phyloP scores from a whole-genome alignment of 2,113 vertebrate species.

The Poecile atricapillus region DNA sequence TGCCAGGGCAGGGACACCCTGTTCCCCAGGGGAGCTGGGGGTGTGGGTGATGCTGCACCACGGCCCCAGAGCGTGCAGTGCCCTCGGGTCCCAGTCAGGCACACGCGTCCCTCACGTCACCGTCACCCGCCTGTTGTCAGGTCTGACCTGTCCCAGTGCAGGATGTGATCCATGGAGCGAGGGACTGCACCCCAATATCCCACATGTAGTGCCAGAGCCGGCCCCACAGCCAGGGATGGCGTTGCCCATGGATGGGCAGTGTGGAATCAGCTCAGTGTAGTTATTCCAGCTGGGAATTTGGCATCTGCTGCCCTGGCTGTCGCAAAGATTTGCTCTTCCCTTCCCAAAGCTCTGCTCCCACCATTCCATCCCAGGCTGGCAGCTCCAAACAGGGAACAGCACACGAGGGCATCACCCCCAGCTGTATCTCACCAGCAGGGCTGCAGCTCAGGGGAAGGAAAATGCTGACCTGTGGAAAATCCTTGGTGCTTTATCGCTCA shows the following conservation, averaged over 20 bases:
- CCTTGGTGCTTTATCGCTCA: background rate
- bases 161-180: background rate
- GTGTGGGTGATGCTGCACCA: background rate
- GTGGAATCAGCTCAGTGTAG: background rate
- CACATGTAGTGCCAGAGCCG: fast-evolving
- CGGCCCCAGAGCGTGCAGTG: fast-evolving
- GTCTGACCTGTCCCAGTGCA: background rate
- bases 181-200: background rate
- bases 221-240: fast-evolving
- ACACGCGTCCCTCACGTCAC: fast-evolving
- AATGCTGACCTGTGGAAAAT: background rate
- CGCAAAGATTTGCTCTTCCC: background rate
- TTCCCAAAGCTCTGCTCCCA: background rate
- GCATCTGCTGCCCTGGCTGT: background rate
- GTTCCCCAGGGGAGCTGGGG: background rate
- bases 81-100: background rate
- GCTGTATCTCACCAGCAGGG: background rate
- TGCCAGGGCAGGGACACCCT: background rate
- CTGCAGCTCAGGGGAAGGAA: background rate
- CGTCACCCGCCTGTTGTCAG: background rate
- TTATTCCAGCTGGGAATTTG: background rate
- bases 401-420: fast-evolving
- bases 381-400: background rate
- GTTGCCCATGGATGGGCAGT: fast-evolving
- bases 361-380: background rate